Conservation (phyloP, 2,797 vertebrate species). For the Rousettus madagascariensis region DNA sequence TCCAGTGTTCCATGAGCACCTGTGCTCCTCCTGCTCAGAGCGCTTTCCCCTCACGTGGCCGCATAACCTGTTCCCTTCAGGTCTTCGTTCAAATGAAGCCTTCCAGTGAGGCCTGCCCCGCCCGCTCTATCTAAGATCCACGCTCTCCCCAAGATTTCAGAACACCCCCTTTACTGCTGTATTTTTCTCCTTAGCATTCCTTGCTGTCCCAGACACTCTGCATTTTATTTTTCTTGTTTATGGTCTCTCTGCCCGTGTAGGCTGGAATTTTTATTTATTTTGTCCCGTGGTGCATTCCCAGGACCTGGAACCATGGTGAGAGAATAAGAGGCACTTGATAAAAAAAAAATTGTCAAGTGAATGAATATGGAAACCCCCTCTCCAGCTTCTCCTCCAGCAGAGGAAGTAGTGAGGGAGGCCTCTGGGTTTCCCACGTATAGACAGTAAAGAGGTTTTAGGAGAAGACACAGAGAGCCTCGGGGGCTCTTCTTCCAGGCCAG, state of each 20-base stretch:
- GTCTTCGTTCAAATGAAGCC: neutral
- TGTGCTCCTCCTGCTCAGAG: neutral
- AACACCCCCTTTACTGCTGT: rapidly evolving
- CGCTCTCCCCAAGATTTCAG: neutral
- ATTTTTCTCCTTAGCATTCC: neutral
- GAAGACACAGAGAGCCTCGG: rapidly evolving
- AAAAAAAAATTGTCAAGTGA: neutral
- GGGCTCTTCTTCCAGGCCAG: neutral
- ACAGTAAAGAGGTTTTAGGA: neutral
- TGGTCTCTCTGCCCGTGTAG: neutral
- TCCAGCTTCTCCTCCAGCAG: neutral
- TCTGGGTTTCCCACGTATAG: neutral
- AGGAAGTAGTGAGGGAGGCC: neutral
- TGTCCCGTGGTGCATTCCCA: rapidly evolving
- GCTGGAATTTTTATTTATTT: neutral
- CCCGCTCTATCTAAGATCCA: rapidly evolving
- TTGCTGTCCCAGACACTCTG: neutral
- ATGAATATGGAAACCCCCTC: neutral
- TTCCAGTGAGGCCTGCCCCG: neutral
- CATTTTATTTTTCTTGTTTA: neutral
- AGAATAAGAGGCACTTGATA: neutral
- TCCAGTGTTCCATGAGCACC: neutral
- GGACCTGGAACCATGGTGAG: neutral
- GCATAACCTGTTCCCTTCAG: neutral
- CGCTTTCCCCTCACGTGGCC: neutral